These are phyloP conservation scores for Falco peregrinus DNA, from an alignment of 2,797 vertebrate species.

Conservation along the genomic window DNA sequence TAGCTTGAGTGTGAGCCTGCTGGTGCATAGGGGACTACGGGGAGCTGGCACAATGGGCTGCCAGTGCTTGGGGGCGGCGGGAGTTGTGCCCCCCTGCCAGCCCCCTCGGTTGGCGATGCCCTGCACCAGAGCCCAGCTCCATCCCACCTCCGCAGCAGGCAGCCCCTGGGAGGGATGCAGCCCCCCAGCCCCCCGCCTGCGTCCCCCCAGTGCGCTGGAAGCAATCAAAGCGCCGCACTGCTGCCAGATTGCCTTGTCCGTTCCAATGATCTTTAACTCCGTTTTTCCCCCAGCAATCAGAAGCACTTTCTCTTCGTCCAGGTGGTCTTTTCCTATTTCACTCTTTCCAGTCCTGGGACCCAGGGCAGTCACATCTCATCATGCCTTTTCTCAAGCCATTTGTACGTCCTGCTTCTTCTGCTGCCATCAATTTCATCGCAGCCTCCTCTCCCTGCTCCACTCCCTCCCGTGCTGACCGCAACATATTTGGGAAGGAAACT, in stretches of 20 bases:
- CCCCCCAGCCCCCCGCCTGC: background rate
- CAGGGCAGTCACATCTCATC: conserved; percentile 66
- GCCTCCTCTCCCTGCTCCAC: background rate
- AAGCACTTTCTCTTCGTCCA: conserved; percentile 47
- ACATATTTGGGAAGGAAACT: background rate
- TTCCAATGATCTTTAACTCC: conserved; percentile 61
- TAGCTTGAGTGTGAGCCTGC: background rate
- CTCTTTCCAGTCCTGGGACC: background rate
- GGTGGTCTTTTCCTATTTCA: conserved; percentile 50
- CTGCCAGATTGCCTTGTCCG: conserved; percentile 63
- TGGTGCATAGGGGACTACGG: rapidly evolving
- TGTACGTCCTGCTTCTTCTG: background rate
- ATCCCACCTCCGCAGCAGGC: background rate
- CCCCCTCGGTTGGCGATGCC: rapidly evolving
- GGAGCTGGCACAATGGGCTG: background rate
- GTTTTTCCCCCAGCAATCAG: conserved; percentile 38
- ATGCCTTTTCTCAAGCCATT: conserved; percentile 16
- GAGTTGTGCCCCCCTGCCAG: rapidly evolving
- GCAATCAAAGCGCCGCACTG: background rate
- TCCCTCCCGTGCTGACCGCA: background rate
- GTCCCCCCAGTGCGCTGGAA: background rate
- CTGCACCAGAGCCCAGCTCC: rapidly evolving
- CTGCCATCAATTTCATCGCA: background rate
- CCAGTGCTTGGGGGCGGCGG: rapidly evolving
- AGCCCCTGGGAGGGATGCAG: background rate